Percentiles rank a stretch among this genome's conserved stretches.
Evolutionary conservation across 2,113 vertebrate species (phyloP).

Genomic region (Lontra canadensis): DNA sequence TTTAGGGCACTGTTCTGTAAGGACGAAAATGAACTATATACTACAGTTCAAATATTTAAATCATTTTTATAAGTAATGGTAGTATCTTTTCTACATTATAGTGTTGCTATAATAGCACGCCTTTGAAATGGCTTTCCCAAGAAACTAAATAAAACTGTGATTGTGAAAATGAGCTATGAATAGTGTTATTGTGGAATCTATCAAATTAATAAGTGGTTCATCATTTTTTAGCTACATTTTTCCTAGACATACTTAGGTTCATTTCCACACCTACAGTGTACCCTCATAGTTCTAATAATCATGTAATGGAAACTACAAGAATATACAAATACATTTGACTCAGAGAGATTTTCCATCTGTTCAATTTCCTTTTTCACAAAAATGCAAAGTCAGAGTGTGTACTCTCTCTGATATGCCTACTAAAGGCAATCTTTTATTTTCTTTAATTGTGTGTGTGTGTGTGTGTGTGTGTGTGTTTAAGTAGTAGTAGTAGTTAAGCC

Average conservation of each 20-base stretch:
- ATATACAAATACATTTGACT: not conserved
- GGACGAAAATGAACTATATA: not conserved
- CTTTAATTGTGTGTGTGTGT: not conserved
- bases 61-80: not conserved
- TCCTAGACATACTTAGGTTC: not conserved
- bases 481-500: not conserved
- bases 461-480: not conserved
- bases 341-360: not conserved
- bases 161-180: not conserved
- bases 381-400: not conserved
- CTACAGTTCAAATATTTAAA: not conserved
- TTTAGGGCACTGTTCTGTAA: not conserved
- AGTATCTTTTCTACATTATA: not conserved
- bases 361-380: not conserved
- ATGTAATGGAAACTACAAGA: not conserved
- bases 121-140: conserved; percentile 3
- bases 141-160: not conserved
- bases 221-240: conserved; percentile 10
- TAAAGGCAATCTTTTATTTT: not conserved
- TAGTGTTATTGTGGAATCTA: not conserved
- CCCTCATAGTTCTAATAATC: not conserved
- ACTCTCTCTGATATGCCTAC: not conserved
- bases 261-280: not conserved
- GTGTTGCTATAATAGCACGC: not conserved
- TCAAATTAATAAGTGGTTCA: conserved; percentile 1